These are phyloP conservation scores for Mesocentrotus franciscanus DNA, from an alignment of 53 echinoderm and acorn worm genomes.

Conservation along the genomic window DNA sequence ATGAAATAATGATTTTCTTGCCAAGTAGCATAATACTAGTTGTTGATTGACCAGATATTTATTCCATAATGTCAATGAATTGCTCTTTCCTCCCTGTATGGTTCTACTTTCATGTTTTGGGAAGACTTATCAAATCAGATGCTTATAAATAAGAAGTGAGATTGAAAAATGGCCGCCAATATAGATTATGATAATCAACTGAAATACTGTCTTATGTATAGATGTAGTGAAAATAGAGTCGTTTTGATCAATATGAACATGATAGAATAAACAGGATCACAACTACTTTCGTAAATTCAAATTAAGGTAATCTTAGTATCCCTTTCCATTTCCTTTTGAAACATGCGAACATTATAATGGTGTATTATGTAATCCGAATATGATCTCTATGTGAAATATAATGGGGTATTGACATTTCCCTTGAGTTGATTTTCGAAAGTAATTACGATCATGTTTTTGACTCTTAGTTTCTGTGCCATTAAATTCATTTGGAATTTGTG, in stretches of 20 bases:
- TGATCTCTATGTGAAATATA: too few relatives aligned
- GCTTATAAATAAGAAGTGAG: neutral
- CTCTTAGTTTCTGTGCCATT: neutral
- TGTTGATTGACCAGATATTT: constrained; percentile 5
- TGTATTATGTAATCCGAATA: too few relatives aligned
- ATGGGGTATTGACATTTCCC: too few relatives aligned
- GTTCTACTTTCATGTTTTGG: neutral
- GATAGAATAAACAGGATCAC: neutral
- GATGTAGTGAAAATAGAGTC: neutral
- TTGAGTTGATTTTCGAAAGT: too few relatives aligned
- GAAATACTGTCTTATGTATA: constrained; percentile 24
- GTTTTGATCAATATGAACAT: neutral
- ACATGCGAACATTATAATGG: too few relatives aligned
- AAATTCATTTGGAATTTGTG: neutral
- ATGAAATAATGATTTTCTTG: constrained; percentile 39
- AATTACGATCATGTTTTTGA: too few relatives aligned
- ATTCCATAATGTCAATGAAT: neutral
- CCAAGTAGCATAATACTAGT: neutral
- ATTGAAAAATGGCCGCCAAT: neutral
- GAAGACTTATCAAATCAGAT: neutral
- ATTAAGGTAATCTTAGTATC: too few relatives aligned
- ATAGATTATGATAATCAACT: constrained; percentile 33
- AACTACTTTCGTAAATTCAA: too few relatives aligned
- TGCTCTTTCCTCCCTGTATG: neutral
- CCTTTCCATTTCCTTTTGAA: too few relatives aligned